Base-by-base conservation (phyloP, 1,140 invertebrate genomes). In the Bombus polaris region DNA sequence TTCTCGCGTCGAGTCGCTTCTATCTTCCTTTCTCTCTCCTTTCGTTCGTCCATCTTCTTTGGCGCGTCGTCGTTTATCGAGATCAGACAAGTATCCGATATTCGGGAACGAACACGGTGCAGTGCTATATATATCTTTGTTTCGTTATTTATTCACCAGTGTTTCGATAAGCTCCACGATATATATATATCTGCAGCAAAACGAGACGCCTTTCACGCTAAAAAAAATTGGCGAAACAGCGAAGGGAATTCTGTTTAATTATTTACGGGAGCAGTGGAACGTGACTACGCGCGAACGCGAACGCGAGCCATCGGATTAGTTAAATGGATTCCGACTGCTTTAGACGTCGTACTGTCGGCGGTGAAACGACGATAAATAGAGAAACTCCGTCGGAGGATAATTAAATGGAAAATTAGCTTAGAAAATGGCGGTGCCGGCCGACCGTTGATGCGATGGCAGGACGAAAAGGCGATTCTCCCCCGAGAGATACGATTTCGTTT, bases 341-440 rank as follows among this genome's bases (percentile, higher is more conserved):
- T 53, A 53, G 47, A 53, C 47, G 59, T 62, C 59, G 59, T n/a
- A 62, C 59, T 13, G 28, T 62, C 28, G 28, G 28, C 28, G 28
- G 59, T n/a, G 12, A 18, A 28, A 39, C 37, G 42, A 18, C 42
- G 66, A 73, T 28, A 10, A 42, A 73, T 15, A 73, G 39, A 53
- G 47, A 53, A 53, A 53, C 47, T 53, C 47, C 5, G 47, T 53
- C 15, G 42, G 35, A 8, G 62, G 28, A 68, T 37, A 73, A 83
- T 83, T 76, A 83, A 83, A 83, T 47, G 75, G 35, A 44, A 66
- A 83, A 65, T 75, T 83, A 83, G 25, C 59, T 35, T 35, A 66
- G 44, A 35, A 53, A 76, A 68, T 35, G 53, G 15, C 25, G 28
- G 25, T 12, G 35, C 44, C 4, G 44, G 35, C 42, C 44, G 72